phyloP scores from a whole-genome alignment of 2,888 invertebrate genomes.

The Agriotes lineatus region DNA sequence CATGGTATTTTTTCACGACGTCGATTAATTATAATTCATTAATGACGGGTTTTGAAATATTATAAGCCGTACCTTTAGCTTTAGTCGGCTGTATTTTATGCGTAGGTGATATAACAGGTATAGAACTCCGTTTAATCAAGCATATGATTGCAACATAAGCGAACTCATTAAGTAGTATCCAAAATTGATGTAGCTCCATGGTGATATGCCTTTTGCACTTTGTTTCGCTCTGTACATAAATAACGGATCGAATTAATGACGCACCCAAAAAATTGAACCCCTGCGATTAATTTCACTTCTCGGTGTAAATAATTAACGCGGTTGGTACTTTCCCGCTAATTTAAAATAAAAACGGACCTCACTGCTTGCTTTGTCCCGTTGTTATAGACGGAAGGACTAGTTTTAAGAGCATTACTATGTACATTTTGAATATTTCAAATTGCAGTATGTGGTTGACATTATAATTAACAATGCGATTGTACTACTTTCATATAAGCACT shows the following conservation, averaged over 20 bases:
- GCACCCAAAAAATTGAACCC: background rate
- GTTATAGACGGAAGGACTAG: no score
- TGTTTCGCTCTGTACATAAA: background rate
- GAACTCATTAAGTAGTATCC: slow-evolving; percentile 2
- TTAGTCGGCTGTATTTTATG: background rate
- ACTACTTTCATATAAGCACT: no score
- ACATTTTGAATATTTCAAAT: no score
- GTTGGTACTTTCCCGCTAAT: no score
- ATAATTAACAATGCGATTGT: no score
- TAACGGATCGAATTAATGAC: background rate
- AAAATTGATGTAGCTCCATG: background rate
- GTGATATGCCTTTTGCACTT: background rate
- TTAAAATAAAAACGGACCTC: no score
- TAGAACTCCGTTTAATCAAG: slow-evolving; percentile 3
- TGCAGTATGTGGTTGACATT: no score
- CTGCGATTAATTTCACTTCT: background rate
- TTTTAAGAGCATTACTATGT: no score
- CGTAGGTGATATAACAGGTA: slow-evolving; percentile 8
- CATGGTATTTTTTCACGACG: background rate
- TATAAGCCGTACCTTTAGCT: background rate
- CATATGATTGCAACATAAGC: slow-evolving; percentile 1
- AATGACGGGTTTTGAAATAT: slow-evolving; percentile 11
- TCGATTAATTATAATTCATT: slow-evolving; percentile 11
- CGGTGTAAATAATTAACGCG: background rate
- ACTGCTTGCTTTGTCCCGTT: no score